Conservation (phyloP, 2,797 vertebrate species). For the Champsocephalus gunnari region DNA sequence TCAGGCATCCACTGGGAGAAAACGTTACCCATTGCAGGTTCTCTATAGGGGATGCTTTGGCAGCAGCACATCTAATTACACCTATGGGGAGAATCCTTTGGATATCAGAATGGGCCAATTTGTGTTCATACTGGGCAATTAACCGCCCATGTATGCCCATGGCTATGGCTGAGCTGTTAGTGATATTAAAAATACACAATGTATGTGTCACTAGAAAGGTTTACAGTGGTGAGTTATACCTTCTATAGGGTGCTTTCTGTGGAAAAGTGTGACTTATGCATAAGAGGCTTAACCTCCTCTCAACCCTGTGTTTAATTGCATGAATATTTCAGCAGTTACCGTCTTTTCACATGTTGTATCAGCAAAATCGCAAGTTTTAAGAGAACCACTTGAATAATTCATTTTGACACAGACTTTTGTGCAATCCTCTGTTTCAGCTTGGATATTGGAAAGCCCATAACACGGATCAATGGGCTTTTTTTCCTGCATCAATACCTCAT, state of each 20-base stretch:
- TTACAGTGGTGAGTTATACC: neutral
- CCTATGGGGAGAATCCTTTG: slow-evolving; percentile 76
- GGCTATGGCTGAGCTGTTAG: slow-evolving; percentile 54
- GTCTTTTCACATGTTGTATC: slow-evolving; percentile 64
- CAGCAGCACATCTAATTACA: slow-evolving; percentile 81
- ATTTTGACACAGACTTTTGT: slow-evolving; percentile 45
- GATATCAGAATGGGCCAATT: slow-evolving; percentile 65
- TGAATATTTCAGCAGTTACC: slow-evolving; percentile 72
- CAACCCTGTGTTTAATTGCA: slow-evolving; percentile 66
- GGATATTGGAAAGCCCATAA: slow-evolving; percentile 3
- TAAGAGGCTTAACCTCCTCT: slow-evolving; percentile 45
- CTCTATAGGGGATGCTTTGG: slow-evolving; percentile 77
- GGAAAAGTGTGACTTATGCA: slow-evolving; percentile 37
- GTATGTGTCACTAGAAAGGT: slow-evolving; percentile 12
- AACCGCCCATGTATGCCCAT: slow-evolving; percentile 46
- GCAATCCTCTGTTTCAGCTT: slow-evolving; percentile 9
- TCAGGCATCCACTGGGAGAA: slow-evolving; percentile 70
- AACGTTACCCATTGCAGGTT: slow-evolving; percentile 70
- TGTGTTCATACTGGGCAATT: slow-evolving; percentile 68
- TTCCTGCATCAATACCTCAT: neutral
- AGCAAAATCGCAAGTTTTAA: slow-evolving; percentile 63
- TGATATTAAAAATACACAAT: slow-evolving; percentile 54
- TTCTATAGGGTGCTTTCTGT: slow-evolving; percentile 27
- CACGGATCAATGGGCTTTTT: slow-evolving; percentile 17
- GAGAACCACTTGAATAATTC: slow-evolving; percentile 59